These are phyloP conservation scores for Spinibarbus caldwelli DNA, from an alignment of 2,797 vertebrate genomes.

Conservation along the genomic window DNA sequence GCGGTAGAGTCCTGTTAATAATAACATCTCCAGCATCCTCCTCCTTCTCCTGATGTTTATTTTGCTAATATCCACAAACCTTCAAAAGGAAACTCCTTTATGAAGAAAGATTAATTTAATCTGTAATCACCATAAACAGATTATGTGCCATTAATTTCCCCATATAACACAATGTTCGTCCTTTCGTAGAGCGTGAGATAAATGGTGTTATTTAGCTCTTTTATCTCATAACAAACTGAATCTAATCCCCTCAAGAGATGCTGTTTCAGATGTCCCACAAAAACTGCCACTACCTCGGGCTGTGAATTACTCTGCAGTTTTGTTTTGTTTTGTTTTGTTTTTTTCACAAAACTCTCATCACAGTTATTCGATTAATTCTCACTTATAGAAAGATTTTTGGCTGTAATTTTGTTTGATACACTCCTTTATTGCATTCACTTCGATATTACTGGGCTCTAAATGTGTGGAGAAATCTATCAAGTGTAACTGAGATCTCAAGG, in stretches of 20 bases:
- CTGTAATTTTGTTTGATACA: conserved; percentile 51
- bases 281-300: conserved; percentile 16
- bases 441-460: conserved; percentile 15
- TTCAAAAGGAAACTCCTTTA: conserved; percentile 11
- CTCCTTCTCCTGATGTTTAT: not conserved
- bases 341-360: conserved; percentile 31
- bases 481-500: conserved; percentile 55
- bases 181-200: conserved; percentile 18
- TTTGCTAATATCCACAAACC: conserved; percentile 16
- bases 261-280: conserved; percentile 19
- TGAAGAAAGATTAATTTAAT: conserved; percentile 40
- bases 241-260: conserved; percentile 39
- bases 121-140: conserved; percentile 51
- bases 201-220: conserved; percentile 44
- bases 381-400: conserved; percentile 57
- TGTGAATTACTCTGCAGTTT: conserved; percentile 17
- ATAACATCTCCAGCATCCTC: conserved; percentile 52
- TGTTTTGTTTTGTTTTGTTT: conserved; percentile 46
- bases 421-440: conserved; percentile 54
- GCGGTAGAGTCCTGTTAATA: conserved; percentile 66
- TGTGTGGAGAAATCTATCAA: conserved; percentile 39
- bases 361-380: conserved; percentile 52
- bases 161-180: conserved; percentile 18
- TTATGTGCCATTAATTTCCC: conserved; percentile 49
- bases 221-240: conserved; percentile 54